Conservation (phyloP, 2,113 vertebrate genomes). For the Erythrolamprus reginae region DNA sequence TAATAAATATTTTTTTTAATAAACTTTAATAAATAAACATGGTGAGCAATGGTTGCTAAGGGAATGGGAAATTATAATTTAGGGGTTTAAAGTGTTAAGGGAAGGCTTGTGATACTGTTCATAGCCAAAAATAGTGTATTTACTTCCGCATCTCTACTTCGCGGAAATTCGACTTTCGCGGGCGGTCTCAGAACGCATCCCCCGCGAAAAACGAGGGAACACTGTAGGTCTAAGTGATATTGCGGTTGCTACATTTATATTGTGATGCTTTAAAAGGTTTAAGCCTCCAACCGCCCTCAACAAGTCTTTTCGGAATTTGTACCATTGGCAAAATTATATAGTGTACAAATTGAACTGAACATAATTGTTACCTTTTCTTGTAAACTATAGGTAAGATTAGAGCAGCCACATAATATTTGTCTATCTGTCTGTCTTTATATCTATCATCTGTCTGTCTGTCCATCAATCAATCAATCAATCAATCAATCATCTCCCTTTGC, state of each 20-base stretch:
- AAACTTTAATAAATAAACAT: too few species aligned
- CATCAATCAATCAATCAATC: not conserved
- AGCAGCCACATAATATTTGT: constrained; percentile 36
- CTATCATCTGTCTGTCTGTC: constrained; percentile 23
- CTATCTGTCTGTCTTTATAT: constrained; percentile 21
- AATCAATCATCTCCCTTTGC: constrained; percentile 35
- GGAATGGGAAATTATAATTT: too few species aligned
- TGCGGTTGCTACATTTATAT: not conserved
- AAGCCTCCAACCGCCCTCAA: not conserved
- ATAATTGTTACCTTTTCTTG: constrained; percentile 50
- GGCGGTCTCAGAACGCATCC: too few species aligned
- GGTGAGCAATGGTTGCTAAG: too few species aligned
- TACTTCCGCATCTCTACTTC: too few species aligned
- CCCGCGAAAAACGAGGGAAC: too few species aligned
- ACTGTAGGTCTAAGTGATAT: too few species aligned
- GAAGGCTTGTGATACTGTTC: too few species aligned
- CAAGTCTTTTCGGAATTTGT: constrained; percentile 23
- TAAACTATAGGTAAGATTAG: constrained; percentile 59
- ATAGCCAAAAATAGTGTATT: too few species aligned
- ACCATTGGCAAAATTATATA: constrained; percentile 32
- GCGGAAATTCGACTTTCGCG: too few species aligned
- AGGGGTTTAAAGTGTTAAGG: too few species aligned
- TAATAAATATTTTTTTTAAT: too few species aligned
- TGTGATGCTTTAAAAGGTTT: constrained; percentile 26
- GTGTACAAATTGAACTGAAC: constrained; percentile 24